Evolutionary conservation across 1,140 invertebrate genomes (phyloP), one percentile per base, ranked within the genome.

Genomic region (Pachypeltis micranthus): DNA sequence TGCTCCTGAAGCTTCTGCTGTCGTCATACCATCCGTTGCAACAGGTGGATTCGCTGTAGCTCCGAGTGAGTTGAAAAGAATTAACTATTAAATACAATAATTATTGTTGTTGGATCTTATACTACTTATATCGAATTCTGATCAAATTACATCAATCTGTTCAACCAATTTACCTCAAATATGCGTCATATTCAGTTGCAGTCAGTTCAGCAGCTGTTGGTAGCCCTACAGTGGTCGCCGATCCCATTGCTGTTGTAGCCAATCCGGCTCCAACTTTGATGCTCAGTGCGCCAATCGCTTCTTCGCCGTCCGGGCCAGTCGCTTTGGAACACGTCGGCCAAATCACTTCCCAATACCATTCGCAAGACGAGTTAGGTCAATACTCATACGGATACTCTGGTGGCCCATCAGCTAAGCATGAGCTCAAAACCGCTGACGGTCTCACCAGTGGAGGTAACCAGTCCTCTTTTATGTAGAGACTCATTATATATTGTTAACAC

Each of bases 371-470:
- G 62, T 47, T 63, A 55, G 54, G 62, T 31, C 29, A 56, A 31
- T 63, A 65, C 68, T 31, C 24, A 62, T 66, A 54, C 54, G 67
- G 67, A 25, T 63, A 64, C 55, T 66, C 66, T n/a, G 73, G 73
- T 0, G 77, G 74, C 4, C 68, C 67, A 1, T 78, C 77, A 0
- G 73, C 77, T n/a, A 77, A 79, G 62, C 57, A 64, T n/a, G 84
- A 87, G 74, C 75, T 77, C 31, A 82, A 76, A 64, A 76, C 79
- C 25, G 70, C 74, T 1, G 83, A 85, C 67, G 85, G 85, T 34
- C 70, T 83, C 60, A 85, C 84, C 34, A 76, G 77, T 23, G 85
- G 85, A 59, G 82, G 80, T 44, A 65, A 63, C 24, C n/a, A n/a
- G n/a, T n/a, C n/a, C n/a, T n/a, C 7, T 27, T 12, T 55, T 55